Evolutionary conservation across 2,888 invertebrate species (phyloP).

Genomic region (Melolontha melolontha): DNA sequence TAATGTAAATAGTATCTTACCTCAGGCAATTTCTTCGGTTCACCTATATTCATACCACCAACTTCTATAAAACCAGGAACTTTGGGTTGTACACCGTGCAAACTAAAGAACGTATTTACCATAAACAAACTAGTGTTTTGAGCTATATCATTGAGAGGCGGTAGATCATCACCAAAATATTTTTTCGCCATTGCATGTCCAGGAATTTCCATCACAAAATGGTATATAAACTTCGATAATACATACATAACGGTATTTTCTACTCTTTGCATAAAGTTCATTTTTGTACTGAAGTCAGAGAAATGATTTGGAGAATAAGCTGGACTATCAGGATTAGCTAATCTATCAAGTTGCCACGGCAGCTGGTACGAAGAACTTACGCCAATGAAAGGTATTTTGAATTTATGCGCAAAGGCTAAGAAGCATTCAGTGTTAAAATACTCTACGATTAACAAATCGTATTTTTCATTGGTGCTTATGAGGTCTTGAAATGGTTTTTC

Average conservation of each 20-base stretch:
- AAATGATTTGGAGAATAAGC: constrained; percentile 67
- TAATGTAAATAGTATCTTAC: constrained; percentile 47
- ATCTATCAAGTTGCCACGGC: constrained; percentile 66
- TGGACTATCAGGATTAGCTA: constrained; percentile 68
- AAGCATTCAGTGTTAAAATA: constrained; percentile 79
- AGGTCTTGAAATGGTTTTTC: constrained; percentile 55
- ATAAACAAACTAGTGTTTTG: constrained; percentile 65
- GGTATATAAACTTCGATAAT: constrained; percentile 49
- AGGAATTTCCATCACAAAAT: constrained; percentile 24
- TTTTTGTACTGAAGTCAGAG: constrained; percentile 57
- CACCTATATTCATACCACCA: constrained; percentile 68
- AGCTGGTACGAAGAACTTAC: constrained; percentile 68
- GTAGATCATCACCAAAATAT: constrained; percentile 64
- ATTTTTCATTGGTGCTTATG: constrained; percentile 65
- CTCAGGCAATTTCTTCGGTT: constrained; percentile 52
- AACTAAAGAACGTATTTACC: constrained; percentile 65
- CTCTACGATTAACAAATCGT: constrained; percentile 76
- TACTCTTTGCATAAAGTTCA: constrained; percentile 62
- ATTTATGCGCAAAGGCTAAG: constrained; percentile 72
- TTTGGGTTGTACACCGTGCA: constrained; percentile 64
- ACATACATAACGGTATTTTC: constrained; percentile 62
- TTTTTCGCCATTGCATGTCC: constrained; percentile 57
- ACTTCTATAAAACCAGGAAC: constrained; percentile 68
- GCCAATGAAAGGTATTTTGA: constrained; percentile 70
- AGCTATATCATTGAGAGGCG: constrained; percentile 66